A percentile compares a stretch with the other conserved stretches of the same genome.
Evolutionary conservation across 2,113 vertebrate species (phyloP).

Genomic region (Mormyrus iriodes): DNA sequence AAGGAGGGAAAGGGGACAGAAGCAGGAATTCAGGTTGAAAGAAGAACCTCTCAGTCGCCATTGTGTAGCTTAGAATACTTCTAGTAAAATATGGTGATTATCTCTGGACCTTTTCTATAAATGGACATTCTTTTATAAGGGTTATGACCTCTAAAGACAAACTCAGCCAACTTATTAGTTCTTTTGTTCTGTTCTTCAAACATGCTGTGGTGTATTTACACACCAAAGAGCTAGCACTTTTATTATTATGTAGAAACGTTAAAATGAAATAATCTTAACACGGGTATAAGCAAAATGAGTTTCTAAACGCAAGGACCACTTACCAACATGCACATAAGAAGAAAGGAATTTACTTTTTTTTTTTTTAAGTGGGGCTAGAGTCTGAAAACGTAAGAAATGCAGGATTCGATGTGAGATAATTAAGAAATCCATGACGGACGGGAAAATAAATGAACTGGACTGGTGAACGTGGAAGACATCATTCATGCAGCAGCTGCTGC

Average conservation of each 20-base stretch:
- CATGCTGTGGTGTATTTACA: background rate
- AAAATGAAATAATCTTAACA: background rate
- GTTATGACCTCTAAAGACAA: background rate
- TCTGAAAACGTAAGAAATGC: background rate
- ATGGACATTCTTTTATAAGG: background rate
- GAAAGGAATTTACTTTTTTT: background rate
- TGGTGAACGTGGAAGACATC: conserved; percentile 33
- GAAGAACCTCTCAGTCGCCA: background rate
- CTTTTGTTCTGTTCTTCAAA: background rate
- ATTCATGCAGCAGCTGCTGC: conserved; percentile 29
- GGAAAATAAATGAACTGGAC: conserved; percentile 38
- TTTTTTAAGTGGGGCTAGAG: background rate
- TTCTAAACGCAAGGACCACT: background rate
- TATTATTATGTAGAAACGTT: background rate
- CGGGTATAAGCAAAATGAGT: background rate
- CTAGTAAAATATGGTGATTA: background rate
- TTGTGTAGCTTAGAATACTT: background rate
- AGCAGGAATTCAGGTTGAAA: background rate
- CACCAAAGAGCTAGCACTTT: background rate
- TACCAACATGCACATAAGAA: background rate
- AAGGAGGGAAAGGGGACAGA: background rate
- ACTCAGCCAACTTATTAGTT: background rate
- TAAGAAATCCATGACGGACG: conserved; percentile 38
- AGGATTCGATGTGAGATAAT: conserved; percentile 41
- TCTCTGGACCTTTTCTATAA: background rate